These are phyloP conservation scores for Siphlonurus alternatus DNA, from an alignment of 2,888 invertebrate species.

Conservation along the genomic window DNA sequence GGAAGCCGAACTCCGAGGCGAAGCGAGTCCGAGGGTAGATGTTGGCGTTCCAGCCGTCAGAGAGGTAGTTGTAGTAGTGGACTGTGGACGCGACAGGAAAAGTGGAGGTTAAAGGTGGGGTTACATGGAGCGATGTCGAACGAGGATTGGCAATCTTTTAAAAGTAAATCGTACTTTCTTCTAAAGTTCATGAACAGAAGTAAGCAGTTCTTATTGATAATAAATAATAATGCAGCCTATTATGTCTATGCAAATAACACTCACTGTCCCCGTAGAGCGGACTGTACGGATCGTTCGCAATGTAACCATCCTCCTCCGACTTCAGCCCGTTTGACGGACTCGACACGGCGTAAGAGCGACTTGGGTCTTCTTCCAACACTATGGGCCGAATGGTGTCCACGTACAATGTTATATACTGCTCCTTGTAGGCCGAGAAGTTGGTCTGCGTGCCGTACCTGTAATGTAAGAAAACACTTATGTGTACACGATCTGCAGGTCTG, in stretches of 20 bases:
- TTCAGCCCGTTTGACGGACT: slow-evolving; percentile 80
- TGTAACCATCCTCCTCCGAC: slow-evolving; percentile 54
- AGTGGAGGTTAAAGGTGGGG: too few relatives aligned
- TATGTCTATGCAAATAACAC: too few relatives aligned
- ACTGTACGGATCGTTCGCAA: slow-evolving; percentile 62
- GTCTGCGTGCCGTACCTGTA: slow-evolving; percentile 35
- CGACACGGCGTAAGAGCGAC: slow-evolving; percentile 58
- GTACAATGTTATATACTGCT: slow-evolving; percentile 72
- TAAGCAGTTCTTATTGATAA: too few relatives aligned
- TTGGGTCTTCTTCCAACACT: slow-evolving; percentile 40
- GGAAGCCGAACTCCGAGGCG: slow-evolving; percentile 91
- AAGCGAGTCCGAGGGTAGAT: slow-evolving; percentile 72
- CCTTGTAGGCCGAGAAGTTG: slow-evolving; percentile 38
- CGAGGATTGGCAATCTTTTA: too few relatives aligned
- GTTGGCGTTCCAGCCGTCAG: slow-evolving; percentile 62
- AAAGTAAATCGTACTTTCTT: too few relatives aligned
- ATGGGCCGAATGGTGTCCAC: slow-evolving; percentile 52
- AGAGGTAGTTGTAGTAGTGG: slow-evolving; percentile 76
- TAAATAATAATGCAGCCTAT: too few relatives aligned
- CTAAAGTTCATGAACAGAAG: too few relatives aligned
- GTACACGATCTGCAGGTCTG: too few relatives aligned
- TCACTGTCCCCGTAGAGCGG: slow-evolving; percentile 70
- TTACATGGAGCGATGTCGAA: too few relatives aligned
- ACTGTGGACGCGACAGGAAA: slow-evolving; percentile 30
- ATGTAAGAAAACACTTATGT: too few relatives aligned